Base-by-base conservation (phyloP, 2,797 vertebrate species). In the Philypnodon macrostomus region DNA sequence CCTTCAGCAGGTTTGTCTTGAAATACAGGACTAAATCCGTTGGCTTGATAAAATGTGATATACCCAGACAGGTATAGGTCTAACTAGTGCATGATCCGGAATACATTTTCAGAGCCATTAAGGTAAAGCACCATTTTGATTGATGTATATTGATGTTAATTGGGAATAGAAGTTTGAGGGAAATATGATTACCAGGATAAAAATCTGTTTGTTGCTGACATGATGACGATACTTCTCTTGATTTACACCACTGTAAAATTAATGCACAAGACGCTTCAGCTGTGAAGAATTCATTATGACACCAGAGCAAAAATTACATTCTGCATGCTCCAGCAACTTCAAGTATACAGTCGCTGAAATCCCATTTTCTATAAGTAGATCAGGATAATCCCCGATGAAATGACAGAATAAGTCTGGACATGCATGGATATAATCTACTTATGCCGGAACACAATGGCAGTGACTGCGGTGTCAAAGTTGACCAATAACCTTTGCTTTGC, bases 341-440 rank as follows among this genome's bases (percentile, higher is more conserved):
- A 67, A 66, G 47, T 58, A 49, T 54, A 52, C 58, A 70, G 60
- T 64, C 30, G 59, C 64, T 69, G 35, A 73, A 80, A 84, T 81
- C 72, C 75, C 51, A 83, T 85, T 79, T 80, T 36, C 74, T 51
- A 47, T 77, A 83, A 85, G 73, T 66, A 75, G 77, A 81, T 83
- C 59, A 67, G 69, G 54, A 67, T 87, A 81, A 87, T 87, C 84
- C 77, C 55, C 41, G 1, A 48, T 77, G 71, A 70, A 73, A 72
- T 67, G 76, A 79, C 68, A 61, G 76, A 73, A 68, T 76, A 63
- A 69, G 40, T 71, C 57, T 55, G 67, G 67, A 80, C 58, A 78
- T 53, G 69, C 70, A 70, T 51, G 60, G 61, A 68, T 61, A 63
- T 80, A 84, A 87, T 85, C 83, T 66, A 47, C 68, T 87, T 75